Evolutionary conservation across 2,888 invertebrate species (phyloP).

Genomic region (Calameuta idolon): DNA sequence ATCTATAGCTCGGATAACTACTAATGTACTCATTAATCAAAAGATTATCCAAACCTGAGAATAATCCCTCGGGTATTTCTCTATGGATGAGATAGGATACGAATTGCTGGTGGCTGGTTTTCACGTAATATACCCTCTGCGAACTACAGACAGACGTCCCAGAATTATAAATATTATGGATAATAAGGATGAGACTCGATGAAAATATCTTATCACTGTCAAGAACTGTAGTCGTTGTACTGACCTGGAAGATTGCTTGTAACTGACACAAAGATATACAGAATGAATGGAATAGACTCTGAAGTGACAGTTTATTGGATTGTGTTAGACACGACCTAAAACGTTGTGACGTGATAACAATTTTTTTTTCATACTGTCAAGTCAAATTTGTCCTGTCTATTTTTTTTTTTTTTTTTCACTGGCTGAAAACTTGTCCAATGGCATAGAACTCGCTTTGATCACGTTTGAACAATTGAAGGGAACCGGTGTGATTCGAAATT

Average conservation of each 20-base stretch:
- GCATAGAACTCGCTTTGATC: neutral
- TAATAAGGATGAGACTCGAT: neutral
- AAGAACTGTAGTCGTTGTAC: neutral
- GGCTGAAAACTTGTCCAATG: neutral
- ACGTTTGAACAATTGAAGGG: neutral
- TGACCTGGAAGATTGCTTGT: neutral
- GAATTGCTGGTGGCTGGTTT: neutral
- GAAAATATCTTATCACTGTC: neutral
- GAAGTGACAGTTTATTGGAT: neutral
- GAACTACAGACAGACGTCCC: neutral
- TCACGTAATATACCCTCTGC: neutral
- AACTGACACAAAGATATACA: neutral
- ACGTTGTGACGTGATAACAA: neutral
- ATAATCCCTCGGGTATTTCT: conserved; percentile 21
- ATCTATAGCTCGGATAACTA: conserved; percentile 17
- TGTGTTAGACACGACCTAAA: neutral
- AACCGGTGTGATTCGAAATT: neutral
- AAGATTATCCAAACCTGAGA: conserved; percentile 24
- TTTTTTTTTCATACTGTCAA: neutral
- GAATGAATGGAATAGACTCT: neutral
- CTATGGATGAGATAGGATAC: neutral
- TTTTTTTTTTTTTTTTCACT: neutral
- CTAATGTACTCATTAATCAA: conserved; percentile 34
- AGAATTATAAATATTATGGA: neutral
- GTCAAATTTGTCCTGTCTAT: neutral